Base-by-base conservation (phyloP, 2,797 vertebrate genomes). In the Sebastes iracundus region DNA sequence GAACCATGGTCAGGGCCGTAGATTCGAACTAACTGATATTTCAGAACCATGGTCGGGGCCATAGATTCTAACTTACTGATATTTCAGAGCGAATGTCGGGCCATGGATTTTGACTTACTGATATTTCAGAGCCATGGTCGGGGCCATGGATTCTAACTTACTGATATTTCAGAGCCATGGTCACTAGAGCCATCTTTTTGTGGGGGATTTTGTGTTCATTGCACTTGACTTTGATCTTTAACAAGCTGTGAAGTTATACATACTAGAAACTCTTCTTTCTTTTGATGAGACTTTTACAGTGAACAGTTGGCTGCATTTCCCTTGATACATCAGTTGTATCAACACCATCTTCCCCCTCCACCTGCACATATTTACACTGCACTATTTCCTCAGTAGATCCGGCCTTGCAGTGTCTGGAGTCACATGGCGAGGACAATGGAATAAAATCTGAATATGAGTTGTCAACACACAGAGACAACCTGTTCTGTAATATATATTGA, bases 1-100 rank as follows among this genome's bases (percentile, higher is more conserved):
- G 35, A 38, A 0, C 35, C 38, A 1, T 42, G 38, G 38, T 42
- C 13, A 0, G 13, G 38, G 13, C 38, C 14, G 0, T 6, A 1
- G 4, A 38, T 13, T 38, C 4, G 1, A 42, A 42, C 2, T 42
- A 2, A 42, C 5, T 6, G 13, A 42, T 42, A 42, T 42, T 6
- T 46, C 38, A 42, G 38, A 42, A 0, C 38, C 38, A 2, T 42
- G 38, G 38, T 42, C 13, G 5, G 38, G 38, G 38, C 38, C 38
- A 0, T 2, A 42, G 38, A 42, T 42, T 42, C 2, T 1, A 14
- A 42, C 1, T 42, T 3, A 16, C 14, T 42, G 38, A 42, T 16
- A 42, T 3, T 42, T 42, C 14, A 7, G 38, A 42, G 0, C 14
- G 2, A 1, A 16, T 13, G 38, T 42, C 35, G 0, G 12, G 12